These are phyloP conservation scores for Athene noctua DNA, from an alignment of 2,113 vertebrate genomes.

Conservation along the genomic window DNA sequence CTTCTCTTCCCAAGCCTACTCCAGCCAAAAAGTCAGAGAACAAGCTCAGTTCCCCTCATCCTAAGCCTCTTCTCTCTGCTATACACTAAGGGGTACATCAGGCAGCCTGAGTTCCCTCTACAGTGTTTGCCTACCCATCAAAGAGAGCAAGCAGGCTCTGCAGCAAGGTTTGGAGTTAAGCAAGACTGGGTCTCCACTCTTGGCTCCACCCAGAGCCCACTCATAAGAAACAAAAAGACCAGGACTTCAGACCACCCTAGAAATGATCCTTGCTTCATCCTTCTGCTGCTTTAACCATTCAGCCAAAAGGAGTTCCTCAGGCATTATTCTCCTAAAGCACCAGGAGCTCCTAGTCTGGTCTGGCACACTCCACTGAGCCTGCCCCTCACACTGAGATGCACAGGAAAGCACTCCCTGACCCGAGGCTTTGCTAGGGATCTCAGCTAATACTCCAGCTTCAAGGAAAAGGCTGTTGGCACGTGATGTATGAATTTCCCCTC, in stretches of 20 bases:
- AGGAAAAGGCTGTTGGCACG: background rate
- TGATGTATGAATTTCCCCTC: background rate
- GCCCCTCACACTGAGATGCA: fast-evolving
- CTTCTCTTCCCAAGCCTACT: background rate
- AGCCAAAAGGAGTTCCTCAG: background rate
- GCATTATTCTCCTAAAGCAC: background rate
- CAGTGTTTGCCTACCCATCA: background rate
- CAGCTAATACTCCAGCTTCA: background rate
- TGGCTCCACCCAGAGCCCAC: background rate
- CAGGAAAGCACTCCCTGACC: background rate
- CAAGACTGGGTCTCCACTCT: background rate
- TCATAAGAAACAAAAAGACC: background rate
- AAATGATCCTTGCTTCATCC: background rate
- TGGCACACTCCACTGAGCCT: no score
- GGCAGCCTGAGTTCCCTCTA: background rate
- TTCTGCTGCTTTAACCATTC: background rate
- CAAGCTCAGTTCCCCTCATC: background rate
- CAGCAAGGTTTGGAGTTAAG: background rate
- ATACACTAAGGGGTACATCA: background rate
- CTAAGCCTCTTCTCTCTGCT: background rate
- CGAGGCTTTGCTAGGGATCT: background rate
- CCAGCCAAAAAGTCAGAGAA: background rate
- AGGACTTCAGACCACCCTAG: background rate
- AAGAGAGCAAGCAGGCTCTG: background rate
- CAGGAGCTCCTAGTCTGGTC: fast-evolving